Conservation (phyloP, 2,797 vertebrate genomes). For the Pseudochaenichthys georgianus region DNA sequence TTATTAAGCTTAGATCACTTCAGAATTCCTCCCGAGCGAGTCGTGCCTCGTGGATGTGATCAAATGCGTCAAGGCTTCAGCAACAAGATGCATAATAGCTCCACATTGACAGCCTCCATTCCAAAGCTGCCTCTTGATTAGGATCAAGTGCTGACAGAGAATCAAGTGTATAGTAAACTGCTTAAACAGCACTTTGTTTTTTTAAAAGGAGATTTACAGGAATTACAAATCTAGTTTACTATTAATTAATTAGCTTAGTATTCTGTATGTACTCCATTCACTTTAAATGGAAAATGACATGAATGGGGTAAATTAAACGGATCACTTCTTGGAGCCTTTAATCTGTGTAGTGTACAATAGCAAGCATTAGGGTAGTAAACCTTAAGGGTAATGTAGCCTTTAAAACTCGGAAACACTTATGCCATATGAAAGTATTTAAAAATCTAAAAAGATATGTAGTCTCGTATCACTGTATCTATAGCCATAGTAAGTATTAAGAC, state of each 20-base stretch:
- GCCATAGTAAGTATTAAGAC: neutral
- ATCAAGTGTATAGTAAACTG: constrained; percentile 11
- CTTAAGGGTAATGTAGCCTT: too few relatives aligned
- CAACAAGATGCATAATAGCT: constrained; percentile 50
- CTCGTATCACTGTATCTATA: too few relatives aligned
- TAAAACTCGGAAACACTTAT: too few relatives aligned
- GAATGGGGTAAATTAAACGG: neutral
- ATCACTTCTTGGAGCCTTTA: neutral
- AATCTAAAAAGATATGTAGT: too few relatives aligned
- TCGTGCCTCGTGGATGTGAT: constrained; percentile 28
- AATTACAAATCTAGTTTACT: constrained; percentile 1
- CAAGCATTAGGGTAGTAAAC: too few relatives aligned
- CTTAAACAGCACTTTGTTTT: constrained; percentile 22
- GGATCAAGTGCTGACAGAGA: constrained; percentile 50
- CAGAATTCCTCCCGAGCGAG: constrained; percentile 33
- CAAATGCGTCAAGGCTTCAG: constrained; percentile 46
- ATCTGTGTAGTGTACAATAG: neutral
- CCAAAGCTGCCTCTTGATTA: constrained; percentile 54
- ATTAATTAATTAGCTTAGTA: neutral
- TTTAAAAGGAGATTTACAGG: constrained; percentile 5
- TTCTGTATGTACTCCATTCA: neutral
- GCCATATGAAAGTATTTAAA: too few relatives aligned
- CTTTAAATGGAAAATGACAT: neutral
- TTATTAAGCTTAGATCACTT: constrained; percentile 63
- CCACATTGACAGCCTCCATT: constrained; percentile 47